Conservation (phyloP, 2,888 invertebrate genomes). For the Euplexia lucipara region DNA sequence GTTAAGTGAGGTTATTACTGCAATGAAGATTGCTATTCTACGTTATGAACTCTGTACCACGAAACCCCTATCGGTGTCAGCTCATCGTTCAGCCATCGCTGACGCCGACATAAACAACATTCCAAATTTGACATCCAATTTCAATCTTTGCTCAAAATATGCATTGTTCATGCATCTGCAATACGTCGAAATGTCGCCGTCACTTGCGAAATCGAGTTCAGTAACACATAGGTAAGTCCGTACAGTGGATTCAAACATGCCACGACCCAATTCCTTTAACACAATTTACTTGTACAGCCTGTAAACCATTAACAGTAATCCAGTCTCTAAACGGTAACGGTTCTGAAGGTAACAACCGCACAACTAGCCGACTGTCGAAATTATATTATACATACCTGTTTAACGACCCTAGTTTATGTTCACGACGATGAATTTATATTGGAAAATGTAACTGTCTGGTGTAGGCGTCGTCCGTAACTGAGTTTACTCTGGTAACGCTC, state of each 20-base stretch:
- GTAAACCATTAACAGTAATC: conserved; percentile 62
- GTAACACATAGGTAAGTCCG: no score
- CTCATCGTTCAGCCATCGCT: no score
- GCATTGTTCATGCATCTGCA: conserved; percentile 4
- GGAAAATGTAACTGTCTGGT: conserved; percentile 41
- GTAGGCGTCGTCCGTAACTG: conserved; percentile 1
- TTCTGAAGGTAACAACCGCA: conserved; percentile 48
- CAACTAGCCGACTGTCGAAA: conserved; percentile 37
- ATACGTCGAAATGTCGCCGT: neutral
- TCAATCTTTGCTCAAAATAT: neutral
- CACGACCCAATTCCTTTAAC: conserved; percentile 42
- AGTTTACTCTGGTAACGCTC: neutral
- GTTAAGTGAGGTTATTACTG: no score
- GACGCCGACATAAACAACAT: no score
- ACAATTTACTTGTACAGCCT: conserved; percentile 50
- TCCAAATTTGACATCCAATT: conserved; percentile 11
- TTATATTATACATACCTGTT: conserved; percentile 37
- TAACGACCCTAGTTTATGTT: conserved; percentile 50
- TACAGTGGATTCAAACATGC: conserved; percentile 28
- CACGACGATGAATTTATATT: conserved; percentile 53
- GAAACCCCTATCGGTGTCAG: no score
- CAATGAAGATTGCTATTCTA: no score
- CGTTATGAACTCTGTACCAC: no score
- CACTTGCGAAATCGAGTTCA: conserved; percentile 18
- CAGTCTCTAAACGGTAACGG: conserved; percentile 57